Conservation (phyloP, 2,113 vertebrate genomes). For the Tenrec ecaudatus region DNA sequence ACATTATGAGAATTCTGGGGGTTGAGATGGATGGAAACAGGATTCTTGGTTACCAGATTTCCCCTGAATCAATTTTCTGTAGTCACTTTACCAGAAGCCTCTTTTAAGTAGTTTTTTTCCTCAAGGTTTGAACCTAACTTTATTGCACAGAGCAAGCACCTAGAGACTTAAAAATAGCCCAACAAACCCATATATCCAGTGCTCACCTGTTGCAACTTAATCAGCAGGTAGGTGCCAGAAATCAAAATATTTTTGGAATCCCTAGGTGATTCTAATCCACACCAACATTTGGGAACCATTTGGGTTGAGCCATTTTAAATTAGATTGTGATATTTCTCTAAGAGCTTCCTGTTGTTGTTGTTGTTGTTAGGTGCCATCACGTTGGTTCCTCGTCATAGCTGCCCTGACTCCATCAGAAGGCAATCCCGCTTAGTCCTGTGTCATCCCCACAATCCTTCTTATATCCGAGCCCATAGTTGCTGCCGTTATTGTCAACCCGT, state of each 20-base stretch:
- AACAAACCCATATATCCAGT: background rate
- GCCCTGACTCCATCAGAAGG: too few relatives aligned
- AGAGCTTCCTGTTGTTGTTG: background rate
- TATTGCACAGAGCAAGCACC: background rate
- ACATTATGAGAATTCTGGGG: background rate
- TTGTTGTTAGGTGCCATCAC: too few relatives aligned
- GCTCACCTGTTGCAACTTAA: background rate
- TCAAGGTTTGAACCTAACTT: background rate
- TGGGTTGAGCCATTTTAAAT: slow-evolving; percentile 48
- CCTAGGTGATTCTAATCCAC: slow-evolving; percentile 16
- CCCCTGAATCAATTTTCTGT: background rate
- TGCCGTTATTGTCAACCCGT: too few relatives aligned
- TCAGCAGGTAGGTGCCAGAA: background rate
- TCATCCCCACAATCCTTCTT: too few relatives aligned
- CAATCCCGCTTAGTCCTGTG: too few relatives aligned
- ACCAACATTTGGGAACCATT: slow-evolving; percentile 48
- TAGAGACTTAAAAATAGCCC: background rate
- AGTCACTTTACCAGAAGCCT: background rate
- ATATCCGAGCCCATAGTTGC: too few relatives aligned
- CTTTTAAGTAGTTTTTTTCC: background rate
- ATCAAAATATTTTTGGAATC: background rate
- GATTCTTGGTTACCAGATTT: background rate
- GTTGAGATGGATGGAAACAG: background rate
- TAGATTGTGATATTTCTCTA: slow-evolving; percentile 27
- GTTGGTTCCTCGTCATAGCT: too few relatives aligned